A percentile compares a stretch with the other conserved stretches of the same genome.
phyloP scores from a whole-genome alignment of 2,113 vertebrate species.

The Atrichornis clamosus region DNA sequence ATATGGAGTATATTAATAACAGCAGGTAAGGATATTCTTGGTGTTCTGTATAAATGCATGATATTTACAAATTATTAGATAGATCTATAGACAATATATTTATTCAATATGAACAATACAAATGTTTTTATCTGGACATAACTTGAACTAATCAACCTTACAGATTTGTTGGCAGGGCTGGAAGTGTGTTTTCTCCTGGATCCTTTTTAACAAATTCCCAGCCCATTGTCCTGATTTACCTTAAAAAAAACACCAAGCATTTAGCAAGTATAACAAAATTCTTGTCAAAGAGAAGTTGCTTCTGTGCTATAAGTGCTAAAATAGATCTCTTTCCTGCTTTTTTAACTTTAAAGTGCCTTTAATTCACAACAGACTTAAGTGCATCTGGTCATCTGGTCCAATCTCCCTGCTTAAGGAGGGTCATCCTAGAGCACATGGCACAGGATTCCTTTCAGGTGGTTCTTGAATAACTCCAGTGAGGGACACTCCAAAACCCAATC shows the following conservation, averaged over 20 bases:
- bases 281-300: neutral
- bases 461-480: neutral
- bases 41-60: neutral
- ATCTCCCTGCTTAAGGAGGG: neutral
- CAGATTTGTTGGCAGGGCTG: neutral
- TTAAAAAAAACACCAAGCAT: neutral
- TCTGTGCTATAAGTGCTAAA: neutral
- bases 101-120: neutral
- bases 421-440: too few species aligned
- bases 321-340: neutral
- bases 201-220: neutral
- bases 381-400: neutral
- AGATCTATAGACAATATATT: neutral
- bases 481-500: neutral
- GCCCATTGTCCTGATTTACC: neutral
- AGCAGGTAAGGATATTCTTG: neutral
- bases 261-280: neutral
- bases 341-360: neutral
- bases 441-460: neutral
- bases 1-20: neutral
- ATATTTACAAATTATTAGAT: neutral
- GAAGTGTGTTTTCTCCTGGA: neutral
- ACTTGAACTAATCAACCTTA: neutral
- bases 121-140: neutral
- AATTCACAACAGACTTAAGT: neutral